phyloP scores from a whole-genome alignment of 2,113 vertebrate genomes.

The Diadophis punctatus region DNA sequence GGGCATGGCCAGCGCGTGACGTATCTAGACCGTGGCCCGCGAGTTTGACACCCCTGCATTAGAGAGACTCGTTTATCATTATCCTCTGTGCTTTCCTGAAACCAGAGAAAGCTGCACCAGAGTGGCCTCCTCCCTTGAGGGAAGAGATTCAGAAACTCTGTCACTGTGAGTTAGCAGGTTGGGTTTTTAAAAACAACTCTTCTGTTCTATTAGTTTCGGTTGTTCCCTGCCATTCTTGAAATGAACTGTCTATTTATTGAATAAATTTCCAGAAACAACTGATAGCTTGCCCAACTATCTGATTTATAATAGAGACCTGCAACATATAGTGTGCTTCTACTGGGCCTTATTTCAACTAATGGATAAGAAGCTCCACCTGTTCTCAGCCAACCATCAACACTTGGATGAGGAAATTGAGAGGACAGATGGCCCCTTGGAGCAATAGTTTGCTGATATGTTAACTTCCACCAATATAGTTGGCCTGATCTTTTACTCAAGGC shows the following conservation, averaged over 20 bases:
- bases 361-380: background rate
- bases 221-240: background rate
- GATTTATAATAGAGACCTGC: background rate
- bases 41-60: no score
- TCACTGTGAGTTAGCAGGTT: background rate
- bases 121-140: background rate
- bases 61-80: background rate
- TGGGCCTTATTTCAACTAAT: background rate
- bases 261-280: background rate
- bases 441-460: background rate
- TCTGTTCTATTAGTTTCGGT: background rate
- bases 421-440: background rate
- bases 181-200: no score
- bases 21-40: no score
- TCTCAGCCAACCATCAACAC: background rate
- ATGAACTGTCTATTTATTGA: background rate
- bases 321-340: background rate
- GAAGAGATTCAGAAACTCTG: background rate
- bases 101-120: background rate
- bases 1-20: no score
- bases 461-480: background rate
- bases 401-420: background rate
- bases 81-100: background rate
- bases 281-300: background rate
- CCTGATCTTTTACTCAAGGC: background rate